These are phyloP conservation scores for Aotus griseimembra DNA, from an alignment of 2,797 vertebrate species.

Conservation along the genomic window DNA sequence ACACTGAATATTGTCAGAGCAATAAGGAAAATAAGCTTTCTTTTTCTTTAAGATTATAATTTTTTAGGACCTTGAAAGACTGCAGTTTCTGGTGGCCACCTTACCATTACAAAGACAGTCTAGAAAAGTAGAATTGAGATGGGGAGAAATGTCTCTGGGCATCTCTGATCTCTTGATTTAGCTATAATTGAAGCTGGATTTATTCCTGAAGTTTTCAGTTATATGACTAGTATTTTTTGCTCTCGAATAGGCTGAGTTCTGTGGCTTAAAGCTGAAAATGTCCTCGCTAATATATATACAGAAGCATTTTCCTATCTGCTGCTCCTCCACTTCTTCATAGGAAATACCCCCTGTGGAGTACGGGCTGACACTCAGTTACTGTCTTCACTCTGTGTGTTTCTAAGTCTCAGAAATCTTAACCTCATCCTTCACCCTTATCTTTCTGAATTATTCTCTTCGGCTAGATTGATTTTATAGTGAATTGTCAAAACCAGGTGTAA, in stretches of 20 bases:
- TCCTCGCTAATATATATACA: not conserved
- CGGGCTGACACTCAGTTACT: not conserved
- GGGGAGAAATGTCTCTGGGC: not conserved
- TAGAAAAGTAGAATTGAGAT: not conserved
- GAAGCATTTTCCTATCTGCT: not conserved
- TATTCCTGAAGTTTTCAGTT: not conserved
- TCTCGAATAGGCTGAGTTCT: not conserved
- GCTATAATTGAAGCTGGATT: not conserved
- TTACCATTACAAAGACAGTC: not conserved
- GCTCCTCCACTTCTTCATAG: not conserved
- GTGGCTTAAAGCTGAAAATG: slow-evolving; percentile 33
- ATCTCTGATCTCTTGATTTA: not conserved
- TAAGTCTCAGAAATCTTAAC: not conserved
- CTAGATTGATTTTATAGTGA: slow-evolving; percentile 22
- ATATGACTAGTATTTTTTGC: not conserved
- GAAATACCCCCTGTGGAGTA: not conserved
- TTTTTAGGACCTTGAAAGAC: not conserved
- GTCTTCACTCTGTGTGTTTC: not conserved
- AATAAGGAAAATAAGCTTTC: not conserved
- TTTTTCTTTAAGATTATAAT: not conserved
- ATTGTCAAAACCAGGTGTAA: slow-evolving; percentile 2
- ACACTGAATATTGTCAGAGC: not conserved
- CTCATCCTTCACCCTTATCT: not conserved
- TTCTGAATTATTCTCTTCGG: not conserved
- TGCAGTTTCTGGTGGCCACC: not conserved